phyloP scores from a whole-genome alignment of 2,113 vertebrate genomes.

The Phrynosoma blainvillii region DNA sequence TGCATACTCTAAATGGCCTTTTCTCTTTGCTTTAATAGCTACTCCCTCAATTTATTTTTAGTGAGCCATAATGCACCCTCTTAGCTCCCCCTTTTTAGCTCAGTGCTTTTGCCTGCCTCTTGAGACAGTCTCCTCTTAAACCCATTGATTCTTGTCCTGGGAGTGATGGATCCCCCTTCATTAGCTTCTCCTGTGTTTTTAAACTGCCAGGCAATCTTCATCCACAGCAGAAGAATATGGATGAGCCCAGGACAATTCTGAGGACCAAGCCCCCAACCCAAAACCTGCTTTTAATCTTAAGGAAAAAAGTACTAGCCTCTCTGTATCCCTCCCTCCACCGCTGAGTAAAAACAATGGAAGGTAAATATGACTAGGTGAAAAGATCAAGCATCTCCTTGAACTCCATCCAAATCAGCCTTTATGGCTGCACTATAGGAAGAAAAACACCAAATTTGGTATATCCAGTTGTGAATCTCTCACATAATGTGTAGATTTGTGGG shows the following conservation, averaged over 20 bases:
- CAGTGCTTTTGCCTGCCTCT: neutral
- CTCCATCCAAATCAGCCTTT: too few species aligned
- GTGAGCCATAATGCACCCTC: neutral
- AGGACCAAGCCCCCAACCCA: neutral
- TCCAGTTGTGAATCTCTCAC: neutral
- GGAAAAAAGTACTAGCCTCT: too few species aligned
- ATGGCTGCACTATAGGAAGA: neutral
- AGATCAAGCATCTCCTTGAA: too few species aligned
- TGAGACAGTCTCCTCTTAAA: neutral
- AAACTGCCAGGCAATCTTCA: neutral
- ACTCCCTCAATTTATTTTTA: neutral
- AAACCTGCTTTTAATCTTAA: neutral
- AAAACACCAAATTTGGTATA: neutral
- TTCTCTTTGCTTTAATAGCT: neutral
- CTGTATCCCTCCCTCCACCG: neutral
- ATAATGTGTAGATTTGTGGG: neutral
- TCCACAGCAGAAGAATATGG: neutral
- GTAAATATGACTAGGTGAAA: too few species aligned
- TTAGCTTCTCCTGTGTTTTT: neutral
- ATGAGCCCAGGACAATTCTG: neutral
- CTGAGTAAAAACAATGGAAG: too few species aligned
- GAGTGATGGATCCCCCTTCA: neutral
- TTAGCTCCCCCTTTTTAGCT: neutral
- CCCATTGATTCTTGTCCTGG: constrained; percentile 5
- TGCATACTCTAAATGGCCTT: neutral